phyloP scores from a whole-genome alignment of 2,113 vertebrate species.

The Dipodomys ordii region DNA sequence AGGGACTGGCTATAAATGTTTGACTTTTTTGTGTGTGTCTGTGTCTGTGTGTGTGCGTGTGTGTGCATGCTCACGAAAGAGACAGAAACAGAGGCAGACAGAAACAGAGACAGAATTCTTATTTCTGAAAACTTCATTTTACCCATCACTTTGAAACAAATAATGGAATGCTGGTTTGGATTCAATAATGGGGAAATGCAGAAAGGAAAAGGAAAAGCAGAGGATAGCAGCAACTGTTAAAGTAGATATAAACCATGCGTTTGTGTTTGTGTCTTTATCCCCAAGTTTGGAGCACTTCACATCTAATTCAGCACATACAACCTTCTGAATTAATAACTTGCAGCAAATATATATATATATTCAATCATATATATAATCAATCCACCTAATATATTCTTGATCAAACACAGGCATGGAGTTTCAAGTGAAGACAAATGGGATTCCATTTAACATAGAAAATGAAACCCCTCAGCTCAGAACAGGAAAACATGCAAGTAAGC shows the following conservation, averaged over 20 bases:
- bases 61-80: neutral
- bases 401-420: neutral
- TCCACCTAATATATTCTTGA: neutral
- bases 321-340: neutral
- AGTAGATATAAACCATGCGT: neutral
- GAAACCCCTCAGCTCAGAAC: neutral
- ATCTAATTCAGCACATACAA: neutral
- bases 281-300: neutral
- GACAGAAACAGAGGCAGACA: neutral
- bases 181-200: neutral
- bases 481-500: neutral
- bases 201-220: neutral
- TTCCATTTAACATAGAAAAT: constrained; percentile 10
- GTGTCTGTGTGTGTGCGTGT: no score
- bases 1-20: neutral
- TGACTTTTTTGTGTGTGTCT: neutral
- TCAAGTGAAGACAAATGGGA: neutral
- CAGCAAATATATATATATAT: neutral
- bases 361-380: neutral
- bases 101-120: neutral
- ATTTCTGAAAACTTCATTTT: constrained; percentile 38
- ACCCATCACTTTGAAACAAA: neutral
- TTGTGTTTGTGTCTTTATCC: neutral
- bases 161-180: neutral
- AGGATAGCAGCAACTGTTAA: neutral